A percentile compares a stretch with the other conserved stretches of the same genome.
Evolutionary conservation across 2,113 vertebrate species (phyloP).

Genomic region (Cynoglossus semilaevis): DNA sequence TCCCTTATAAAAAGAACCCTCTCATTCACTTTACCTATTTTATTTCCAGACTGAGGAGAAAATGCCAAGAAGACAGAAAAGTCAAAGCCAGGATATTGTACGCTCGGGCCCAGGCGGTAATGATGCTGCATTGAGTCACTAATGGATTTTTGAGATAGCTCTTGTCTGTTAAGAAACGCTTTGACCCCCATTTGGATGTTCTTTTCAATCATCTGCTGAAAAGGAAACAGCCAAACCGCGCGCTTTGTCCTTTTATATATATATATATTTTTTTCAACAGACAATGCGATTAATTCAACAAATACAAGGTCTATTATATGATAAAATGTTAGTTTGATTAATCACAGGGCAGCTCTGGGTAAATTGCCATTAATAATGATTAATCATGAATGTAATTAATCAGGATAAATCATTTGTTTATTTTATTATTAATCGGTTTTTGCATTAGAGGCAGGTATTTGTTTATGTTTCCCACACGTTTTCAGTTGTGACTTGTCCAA

Average conservation of each 20-base stretch:
- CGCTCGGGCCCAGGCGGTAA: slow-evolving; percentile 51
- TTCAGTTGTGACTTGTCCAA: too few species aligned
- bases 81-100: slow-evolving; percentile 50
- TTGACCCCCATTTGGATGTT: slow-evolving; percentile 48
- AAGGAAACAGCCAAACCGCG: slow-evolving; percentile 16
- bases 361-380: too few species aligned
- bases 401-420: too few species aligned
- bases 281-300: too few species aligned
- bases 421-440: too few species aligned
- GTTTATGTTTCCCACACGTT: too few species aligned
- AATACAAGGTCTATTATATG: too few species aligned
- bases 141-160: slow-evolving; percentile 64
- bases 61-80: slow-evolving; percentile 62
- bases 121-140: slow-evolving; percentile 59
- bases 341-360: too few species aligned
- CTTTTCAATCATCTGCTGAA: slow-evolving; percentile 36
- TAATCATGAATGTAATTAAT: too few species aligned
- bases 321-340: too few species aligned
- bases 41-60: slow-evolving; percentile 45
- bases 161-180: slow-evolving; percentile 44
- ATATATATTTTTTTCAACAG: too few species aligned
- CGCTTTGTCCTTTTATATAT: slow-evolving; percentile 30
- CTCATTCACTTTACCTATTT: slow-evolving; percentile 31
- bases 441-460: too few species aligned
- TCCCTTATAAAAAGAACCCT: slow-evolving; percentile 42